Conservation (phyloP, 1,140 invertebrate genomes). For the Drosophila gunungcola region DNA sequence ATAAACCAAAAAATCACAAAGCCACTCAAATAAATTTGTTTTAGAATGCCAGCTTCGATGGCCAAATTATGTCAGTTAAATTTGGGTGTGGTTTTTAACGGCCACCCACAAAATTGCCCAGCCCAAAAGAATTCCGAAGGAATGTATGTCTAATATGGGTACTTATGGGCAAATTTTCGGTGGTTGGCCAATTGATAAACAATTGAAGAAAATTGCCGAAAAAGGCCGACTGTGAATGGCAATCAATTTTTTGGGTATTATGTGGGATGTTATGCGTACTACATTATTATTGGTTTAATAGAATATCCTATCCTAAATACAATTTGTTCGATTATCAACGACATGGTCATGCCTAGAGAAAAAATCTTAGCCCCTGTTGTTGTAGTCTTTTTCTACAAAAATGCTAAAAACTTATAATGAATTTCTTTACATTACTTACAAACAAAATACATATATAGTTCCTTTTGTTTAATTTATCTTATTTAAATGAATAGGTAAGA, state of each 20-base stretch:
- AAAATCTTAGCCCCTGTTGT: too few relatives aligned
- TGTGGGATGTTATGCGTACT: neutral
- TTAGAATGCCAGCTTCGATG: slow-evolving; percentile 36
- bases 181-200: slow-evolving; percentile 40
- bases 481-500: neutral
- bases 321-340: too few relatives aligned
- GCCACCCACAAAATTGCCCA: slow-evolving; percentile 35
- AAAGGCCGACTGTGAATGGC: slow-evolving; percentile 10
- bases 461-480: neutral
- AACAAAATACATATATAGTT: too few relatives aligned
- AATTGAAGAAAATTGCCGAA: slow-evolving; percentile 22
- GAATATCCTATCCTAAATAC: too few relatives aligned
- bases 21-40: slow-evolving; percentile 11
- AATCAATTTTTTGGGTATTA: neutral
- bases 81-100: slow-evolving; percentile 29
- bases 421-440: too few relatives aligned
- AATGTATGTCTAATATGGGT: slow-evolving; percentile 40
- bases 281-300: neutral
- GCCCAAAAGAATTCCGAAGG: slow-evolving; percentile 6
- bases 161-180: slow-evolving; percentile 39
- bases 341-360: too few relatives aligned
- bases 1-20: slow-evolving; percentile 4
- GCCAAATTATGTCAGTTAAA: slow-evolving; percentile 18
- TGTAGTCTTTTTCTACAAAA: too few relatives aligned
- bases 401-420: too few relatives aligned